Evolutionary conservation across 2,113 vertebrate genomes (phyloP).

Genomic region (Hydrolagus affinis): DNA sequence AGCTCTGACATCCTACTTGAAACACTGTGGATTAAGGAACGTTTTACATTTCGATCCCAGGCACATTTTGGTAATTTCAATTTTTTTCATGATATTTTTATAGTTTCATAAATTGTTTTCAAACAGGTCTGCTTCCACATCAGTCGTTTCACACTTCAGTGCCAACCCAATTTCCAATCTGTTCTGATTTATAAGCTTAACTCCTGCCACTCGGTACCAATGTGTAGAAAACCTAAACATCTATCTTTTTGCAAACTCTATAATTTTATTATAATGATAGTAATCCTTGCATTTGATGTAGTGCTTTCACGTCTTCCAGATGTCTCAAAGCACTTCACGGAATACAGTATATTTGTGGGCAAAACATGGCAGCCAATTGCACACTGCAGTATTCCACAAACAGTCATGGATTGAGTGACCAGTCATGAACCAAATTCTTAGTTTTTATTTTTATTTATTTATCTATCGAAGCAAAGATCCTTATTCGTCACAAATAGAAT

Average conservation of each 20-base stretch:
- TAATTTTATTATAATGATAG: no score
- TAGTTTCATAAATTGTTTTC: slow-evolving; percentile 1
- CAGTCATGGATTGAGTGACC: no score
- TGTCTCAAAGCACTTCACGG: no score
- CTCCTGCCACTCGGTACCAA: neutral
- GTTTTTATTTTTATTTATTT: no score
- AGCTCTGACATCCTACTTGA: neutral
- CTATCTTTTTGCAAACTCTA: neutral
- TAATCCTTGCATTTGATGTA: no score
- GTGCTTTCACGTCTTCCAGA: no score
- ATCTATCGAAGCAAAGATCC: neutral
- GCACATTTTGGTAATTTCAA: neutral
- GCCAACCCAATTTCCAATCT: neutral
- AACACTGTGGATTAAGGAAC: neutral
- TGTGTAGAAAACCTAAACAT: neutral
- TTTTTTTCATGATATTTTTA: neutral
- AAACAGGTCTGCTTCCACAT: neutral
- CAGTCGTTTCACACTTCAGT: neutral
- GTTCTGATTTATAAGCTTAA: neutral
- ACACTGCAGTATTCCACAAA: no score
- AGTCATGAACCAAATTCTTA: no score
- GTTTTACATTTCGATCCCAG: neutral
- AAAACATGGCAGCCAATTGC: no score
- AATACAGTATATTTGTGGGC: no score
- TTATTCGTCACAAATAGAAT: neutral